These are phyloP conservation scores for Xanthorhoe designata DNA, from an alignment of 2,888 invertebrate species.

Conservation along the genomic window DNA sequence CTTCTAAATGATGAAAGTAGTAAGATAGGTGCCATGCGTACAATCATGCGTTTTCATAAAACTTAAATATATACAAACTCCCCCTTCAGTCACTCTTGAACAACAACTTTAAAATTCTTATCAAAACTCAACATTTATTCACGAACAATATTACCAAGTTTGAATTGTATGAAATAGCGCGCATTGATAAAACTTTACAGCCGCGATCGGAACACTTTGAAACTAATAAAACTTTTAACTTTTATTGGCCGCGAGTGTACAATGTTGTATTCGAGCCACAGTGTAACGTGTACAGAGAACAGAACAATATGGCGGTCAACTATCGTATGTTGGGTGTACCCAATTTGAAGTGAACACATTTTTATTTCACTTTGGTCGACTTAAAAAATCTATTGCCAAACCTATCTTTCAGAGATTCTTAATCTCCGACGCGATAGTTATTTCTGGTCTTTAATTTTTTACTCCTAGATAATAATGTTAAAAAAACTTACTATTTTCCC, in stretches of 20 bases:
- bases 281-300: constrained; percentile 23
- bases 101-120: constrained; percentile 33
- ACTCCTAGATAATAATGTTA: no score
- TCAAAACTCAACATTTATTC: constrained; percentile 40
- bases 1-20: background rate
- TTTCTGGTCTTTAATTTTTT: no score
- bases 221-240: constrained; percentile 59
- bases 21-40: background rate
- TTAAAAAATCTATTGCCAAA: no score
- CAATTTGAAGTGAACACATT: background rate
- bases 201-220: constrained; percentile 48
- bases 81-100: background rate
- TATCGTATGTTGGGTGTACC: constrained; percentile 7
- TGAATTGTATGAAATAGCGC: constrained; percentile 49
- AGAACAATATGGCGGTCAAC: constrained; percentile 30
- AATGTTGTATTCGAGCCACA: constrained; percentile 43
- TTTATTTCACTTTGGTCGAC: background rate
- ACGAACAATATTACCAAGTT: constrained; percentile 47
- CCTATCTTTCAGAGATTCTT: no score
- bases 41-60: background rate
- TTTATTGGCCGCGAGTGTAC: constrained; percentile 59
- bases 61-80: background rate
- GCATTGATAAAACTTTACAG: constrained; percentile 49
- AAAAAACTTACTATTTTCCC: no score
- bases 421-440: no score